Percentiles rank a stretch among this genome's conserved stretches.
phyloP scores from a whole-genome alignment of 1,140 invertebrate genomes.

The Trichoplusia ni region DNA sequence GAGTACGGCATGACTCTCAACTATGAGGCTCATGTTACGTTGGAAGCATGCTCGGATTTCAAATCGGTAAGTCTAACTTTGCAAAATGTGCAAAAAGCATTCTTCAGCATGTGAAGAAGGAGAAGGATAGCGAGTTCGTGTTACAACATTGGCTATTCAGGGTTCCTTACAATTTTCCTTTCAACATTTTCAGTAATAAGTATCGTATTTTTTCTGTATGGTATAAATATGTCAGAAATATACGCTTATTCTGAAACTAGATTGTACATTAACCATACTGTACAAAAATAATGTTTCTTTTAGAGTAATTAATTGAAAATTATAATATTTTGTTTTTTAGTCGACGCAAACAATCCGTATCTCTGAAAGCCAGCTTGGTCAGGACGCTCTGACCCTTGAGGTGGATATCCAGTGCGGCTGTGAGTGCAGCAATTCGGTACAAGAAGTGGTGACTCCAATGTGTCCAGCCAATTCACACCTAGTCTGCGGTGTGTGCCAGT shows the following conservation, averaged over 20 bases:
- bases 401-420: slow-evolving; percentile 78
- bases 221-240: too few relatives aligned
- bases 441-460: slow-evolving; percentile 46
- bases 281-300: too few relatives aligned
- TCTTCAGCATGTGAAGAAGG: too few relatives aligned
- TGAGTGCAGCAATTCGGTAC: slow-evolving; percentile 57
- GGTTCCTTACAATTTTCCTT: neutral
- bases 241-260: too few relatives aligned
- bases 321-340: slow-evolving; percentile 55
- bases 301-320: too few relatives aligned
- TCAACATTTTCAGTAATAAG: neutral
- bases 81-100: neutral
- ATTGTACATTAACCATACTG: too few relatives aligned
- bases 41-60: slow-evolving; percentile 77
- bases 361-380: slow-evolving; percentile 78
- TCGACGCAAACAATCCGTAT: slow-evolving; percentile 70
- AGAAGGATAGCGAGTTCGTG: too few relatives aligned
- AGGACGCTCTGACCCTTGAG: slow-evolving; percentile 74
- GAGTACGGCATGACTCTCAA: slow-evolving; percentile 81
- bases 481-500: slow-evolving; percentile 83
- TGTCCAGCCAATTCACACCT: slow-evolving; percentile 79
- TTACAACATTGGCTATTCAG: too few relatives aligned
- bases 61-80: slow-evolving; percentile 55
- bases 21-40: slow-evolving; percentile 82
- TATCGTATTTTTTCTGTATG: too few relatives aligned